Conservation (phyloP, 2,797 vertebrate species). For the Mormyrus proboscirostris region DNA sequence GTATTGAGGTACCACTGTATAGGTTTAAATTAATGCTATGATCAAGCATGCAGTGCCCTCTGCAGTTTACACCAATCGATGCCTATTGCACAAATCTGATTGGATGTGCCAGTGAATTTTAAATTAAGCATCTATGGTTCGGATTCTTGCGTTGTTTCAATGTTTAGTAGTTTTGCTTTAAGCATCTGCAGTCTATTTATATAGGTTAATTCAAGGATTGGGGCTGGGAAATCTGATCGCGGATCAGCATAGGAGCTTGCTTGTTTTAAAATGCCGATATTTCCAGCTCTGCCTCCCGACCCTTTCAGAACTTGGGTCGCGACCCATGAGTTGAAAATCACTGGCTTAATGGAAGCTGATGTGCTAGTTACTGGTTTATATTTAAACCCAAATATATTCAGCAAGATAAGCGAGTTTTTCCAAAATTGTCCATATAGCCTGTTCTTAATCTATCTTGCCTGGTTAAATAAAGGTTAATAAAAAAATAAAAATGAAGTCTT, state of each 20-base stretch:
- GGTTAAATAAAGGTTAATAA: no score
- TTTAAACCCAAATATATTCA: not conserved
- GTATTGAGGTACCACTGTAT: not conserved
- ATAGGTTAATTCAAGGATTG: not conserved
- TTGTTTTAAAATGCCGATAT: not conserved
- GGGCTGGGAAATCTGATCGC: not conserved
- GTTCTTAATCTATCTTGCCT: no score
- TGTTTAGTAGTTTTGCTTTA: no score
- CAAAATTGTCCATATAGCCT: not conserved
- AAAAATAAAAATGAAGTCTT: no score
- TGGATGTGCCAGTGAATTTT: not conserved
- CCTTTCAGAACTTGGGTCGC: not conserved
- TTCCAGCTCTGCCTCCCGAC: not conserved
- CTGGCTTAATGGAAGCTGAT: constrained; percentile 29
- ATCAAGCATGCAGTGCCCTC: not conserved
- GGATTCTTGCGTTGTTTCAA: not conserved
- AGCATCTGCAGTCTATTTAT: no score
- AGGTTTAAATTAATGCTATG: not conserved
- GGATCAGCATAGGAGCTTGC: not conserved
- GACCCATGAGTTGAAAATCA: not conserved
- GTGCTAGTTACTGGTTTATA: constrained; percentile 15
- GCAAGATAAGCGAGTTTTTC: not conserved
- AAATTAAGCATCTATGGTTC: not conserved
- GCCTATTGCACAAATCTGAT: not conserved
- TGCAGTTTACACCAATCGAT: not conserved